Evolutionary conservation across 2,113 vertebrate species (phyloP), one percentile per base, ranked within the genome.

Genomic region (Australoheros scitulus): DNA sequence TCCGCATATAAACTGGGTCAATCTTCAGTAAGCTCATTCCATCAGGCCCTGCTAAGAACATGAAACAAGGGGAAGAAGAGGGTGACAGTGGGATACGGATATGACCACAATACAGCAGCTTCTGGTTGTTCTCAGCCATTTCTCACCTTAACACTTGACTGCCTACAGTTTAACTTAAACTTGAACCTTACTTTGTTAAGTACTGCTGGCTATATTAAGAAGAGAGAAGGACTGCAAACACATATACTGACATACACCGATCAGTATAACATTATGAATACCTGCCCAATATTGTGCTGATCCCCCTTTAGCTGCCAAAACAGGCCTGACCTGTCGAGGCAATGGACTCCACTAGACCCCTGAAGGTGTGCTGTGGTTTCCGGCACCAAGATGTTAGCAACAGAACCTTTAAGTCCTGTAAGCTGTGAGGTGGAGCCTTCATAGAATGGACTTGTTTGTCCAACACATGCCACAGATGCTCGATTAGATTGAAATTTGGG

Each of bases 1-100:
- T 74, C 8, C 10, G 24, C 65, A 60, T 78, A 63, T 86, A 87
- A 94, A 91, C 80, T 91, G 83, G 89, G 87, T 91, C 88, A 92
- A 72, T 89, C 90, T 87, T 77, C 68, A 52, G 61, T 91, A 91
- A 93, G 75, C 79, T 65, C 59, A 79, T 80, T 87, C 77, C 79
- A 87, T 88, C 85, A 75, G 85, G 55, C 64, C 76, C 38, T 52
- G 4, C 80, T 91, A 82, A 92, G 85, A 76, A 82, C 80, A 80
- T 81, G 65, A 84, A 83, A 88, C 7, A 34, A 36, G 41, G 11
- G 63, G 41, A 18, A 34, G 36, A 15, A 43, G 80, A 63, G 17
- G 52, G n/a, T 59, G 55, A 52, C 64, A 50, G 43, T 58, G 11
- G 47, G 74, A 9, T 38, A 38, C 10, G 36, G 47, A 38, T 81